Conservation (phyloP, 1,140 invertebrate species). For the Asobara japonica region DNA sequence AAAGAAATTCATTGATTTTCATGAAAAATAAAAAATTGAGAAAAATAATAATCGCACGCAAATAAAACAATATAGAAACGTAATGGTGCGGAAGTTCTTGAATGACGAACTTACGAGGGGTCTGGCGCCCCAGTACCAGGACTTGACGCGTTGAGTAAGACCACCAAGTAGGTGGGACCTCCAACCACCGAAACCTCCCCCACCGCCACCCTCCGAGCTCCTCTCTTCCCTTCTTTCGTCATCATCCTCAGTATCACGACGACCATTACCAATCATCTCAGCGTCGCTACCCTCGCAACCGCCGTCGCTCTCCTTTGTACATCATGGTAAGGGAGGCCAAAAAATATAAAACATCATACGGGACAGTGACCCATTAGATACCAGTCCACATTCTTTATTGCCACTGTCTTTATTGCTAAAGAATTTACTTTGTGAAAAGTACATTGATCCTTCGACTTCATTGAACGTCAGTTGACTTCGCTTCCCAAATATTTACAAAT, state of each 20-base stretch:
- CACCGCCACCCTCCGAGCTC: slow-evolving; percentile 64
- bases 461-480: too few relatives aligned
- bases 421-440: not conserved
- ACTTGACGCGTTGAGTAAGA: slow-evolving; percentile 93
- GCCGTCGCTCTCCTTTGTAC: slow-evolving; percentile 62
- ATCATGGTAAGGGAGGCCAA: slow-evolving; percentile 38
- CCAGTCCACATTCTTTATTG: not conserved
- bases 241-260: slow-evolving; percentile 63
- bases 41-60: not conserved
- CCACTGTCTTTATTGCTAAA: slow-evolving; percentile 1
- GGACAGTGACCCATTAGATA: slow-evolving; percentile 29
- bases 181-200: slow-evolving; percentile 91
- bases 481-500: too few relatives aligned
- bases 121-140: slow-evolving; percentile 91
- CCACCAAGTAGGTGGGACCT: slow-evolving; percentile 86
- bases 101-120: slow-evolving; percentile 84
- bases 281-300: slow-evolving; percentile 66
- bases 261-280: slow-evolving; percentile 66
- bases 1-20: not conserved
- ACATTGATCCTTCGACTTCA: too few relatives aligned
- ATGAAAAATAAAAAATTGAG: slow-evolving; percentile 7
- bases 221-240: slow-evolving; percentile 65
- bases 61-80: slow-evolving; percentile 29
- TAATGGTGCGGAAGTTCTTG: slow-evolving; percentile 38
- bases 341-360: slow-evolving; percentile 50